Base-by-base conservation (phyloP, 37 sponge, comb jelly and placozoan genomes). In the Oscarella lobularis region DNA sequence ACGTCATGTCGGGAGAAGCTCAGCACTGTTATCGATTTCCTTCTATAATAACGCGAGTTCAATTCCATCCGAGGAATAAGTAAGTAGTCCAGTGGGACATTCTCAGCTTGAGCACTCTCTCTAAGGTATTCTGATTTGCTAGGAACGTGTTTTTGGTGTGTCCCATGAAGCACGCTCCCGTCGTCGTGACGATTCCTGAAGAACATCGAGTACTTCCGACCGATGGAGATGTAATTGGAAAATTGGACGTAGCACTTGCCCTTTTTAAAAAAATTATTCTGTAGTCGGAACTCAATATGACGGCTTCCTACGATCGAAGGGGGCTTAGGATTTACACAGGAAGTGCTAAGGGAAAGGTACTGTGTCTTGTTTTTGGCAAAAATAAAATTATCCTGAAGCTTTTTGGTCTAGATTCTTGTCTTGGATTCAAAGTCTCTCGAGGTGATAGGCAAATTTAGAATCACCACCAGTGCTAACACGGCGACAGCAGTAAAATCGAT, bases 31-130 rank as follows among this genome's bases (percentile, higher is more conserved):
- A 95, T 39, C 82, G 89, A 33, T 97, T 97, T 86, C 88, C 87
- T 1, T 90, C 94, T 1, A 91, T 89, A 5, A 79, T 93, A 35
- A 66, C 86, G 39, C 87, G 86, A 72, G 89, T 88, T 2, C 98
- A 97, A 74, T 97, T 93, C 73, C 86, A 97, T 80, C 98, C 98
- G 39, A 76, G 95, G 67, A 79, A 94, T 82, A 80, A 67, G 87
- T 89, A 30, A 4, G 81, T 34, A 71, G 0, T 29, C 38, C 36
- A 39, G 75, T 4, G 31, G n/a, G n/a, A n/a, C n/a, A n/a, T n/a
- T n/a, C n/a, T n/a, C n/a, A n/a, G n/a, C n/a, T n/a, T n/a, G n/a
- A n/a, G n/a, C n/a, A n/a, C n/a, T n/a, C n/a, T n/a, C n/a, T n/a
- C n/a, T n/a, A 48, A 27, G 60, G 9, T 48, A 20, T 48, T 48